A percentile compares a stretch with the other conserved stretches of the same genome.
phyloP scores from a whole-genome alignment of 2,113 vertebrate genomes.

The Gracilinanus agilis region DNA sequence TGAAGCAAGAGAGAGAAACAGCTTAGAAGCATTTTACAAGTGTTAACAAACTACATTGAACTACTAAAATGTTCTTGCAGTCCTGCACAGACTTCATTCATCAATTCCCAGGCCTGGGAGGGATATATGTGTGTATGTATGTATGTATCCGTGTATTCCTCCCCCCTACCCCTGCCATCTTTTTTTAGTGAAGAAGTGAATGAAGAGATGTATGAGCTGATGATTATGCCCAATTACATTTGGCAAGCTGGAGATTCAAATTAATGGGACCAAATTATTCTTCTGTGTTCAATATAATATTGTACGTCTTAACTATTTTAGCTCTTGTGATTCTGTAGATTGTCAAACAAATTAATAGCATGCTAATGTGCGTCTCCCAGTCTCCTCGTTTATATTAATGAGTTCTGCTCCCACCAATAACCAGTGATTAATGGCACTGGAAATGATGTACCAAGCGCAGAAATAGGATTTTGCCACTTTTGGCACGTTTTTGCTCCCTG shows the following conservation, averaged over 20 bases:
- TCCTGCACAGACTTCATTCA: constrained; percentile 47
- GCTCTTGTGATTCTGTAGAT: constrained; percentile 74
- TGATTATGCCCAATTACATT: constrained; percentile 69
- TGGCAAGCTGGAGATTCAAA: constrained; percentile 78
- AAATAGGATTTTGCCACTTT: constrained; percentile 71
- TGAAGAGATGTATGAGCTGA: constrained; percentile 52
- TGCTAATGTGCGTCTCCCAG: constrained; percentile 82
- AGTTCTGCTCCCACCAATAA: constrained; percentile 83
- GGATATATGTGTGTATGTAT: neutral
- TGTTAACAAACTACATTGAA: neutral
- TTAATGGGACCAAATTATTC: constrained; percentile 78
- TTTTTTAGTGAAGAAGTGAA: constrained; percentile 67
- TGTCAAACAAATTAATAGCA: constrained; percentile 79
- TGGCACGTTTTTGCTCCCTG: constrained; percentile 38
- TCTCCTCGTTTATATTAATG: constrained; percentile 86
- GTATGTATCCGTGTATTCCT: neutral
- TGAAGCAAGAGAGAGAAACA: constrained; percentile 48
- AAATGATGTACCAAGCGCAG: constrained; percentile 77
- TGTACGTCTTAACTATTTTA: constrained; percentile 74
- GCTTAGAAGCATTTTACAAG: neutral
- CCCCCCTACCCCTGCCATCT: constrained; percentile 26
- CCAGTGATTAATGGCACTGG: constrained; percentile 84
- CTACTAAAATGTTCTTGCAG: constrained; percentile 58
- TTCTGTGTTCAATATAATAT: constrained; percentile 48
- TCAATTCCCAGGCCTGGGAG: neutral